These are phyloP conservation scores for Puffinus mauretanicus DNA, from an alignment of 2,113 vertebrate genomes.

Conservation along the genomic window DNA sequence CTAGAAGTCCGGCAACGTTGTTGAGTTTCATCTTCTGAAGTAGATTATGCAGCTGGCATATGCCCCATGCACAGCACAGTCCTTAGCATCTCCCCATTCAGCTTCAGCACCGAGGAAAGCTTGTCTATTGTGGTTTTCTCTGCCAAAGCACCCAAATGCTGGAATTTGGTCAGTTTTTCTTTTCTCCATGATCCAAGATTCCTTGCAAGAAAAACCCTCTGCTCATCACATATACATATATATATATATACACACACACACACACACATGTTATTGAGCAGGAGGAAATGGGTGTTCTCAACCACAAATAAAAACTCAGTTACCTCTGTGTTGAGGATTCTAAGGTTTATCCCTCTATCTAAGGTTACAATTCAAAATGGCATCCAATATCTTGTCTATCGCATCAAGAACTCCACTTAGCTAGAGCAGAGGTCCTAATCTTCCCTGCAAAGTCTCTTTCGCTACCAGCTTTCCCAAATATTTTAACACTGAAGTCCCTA, in stretches of 20 bases:
- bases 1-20: background rate
- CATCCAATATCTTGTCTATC: background rate
- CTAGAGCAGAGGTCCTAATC: background rate
- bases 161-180: background rate
- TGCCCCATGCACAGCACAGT: fast-evolving
- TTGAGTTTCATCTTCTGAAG: background rate
- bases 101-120: background rate
- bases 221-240: fast-evolving
- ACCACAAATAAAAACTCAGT: background rate
- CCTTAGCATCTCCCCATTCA: background rate
- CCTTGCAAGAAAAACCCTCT: background rate
- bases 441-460: background rate
- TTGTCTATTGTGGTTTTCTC: background rate
- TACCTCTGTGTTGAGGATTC: background rate
- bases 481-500: background rate
- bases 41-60: background rate
- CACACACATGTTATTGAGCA: background rate
- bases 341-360: background rate
- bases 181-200: background rate
- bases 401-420: background rate
- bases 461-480: background rate
- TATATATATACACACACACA: fast-evolving
- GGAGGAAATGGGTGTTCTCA: background rate
- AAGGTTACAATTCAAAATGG: background rate
- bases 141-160: background rate